Evolutionary conservation across 2,113 vertebrate species (phyloP).

Genomic region (Hemiscyllium ocellatum): DNA sequence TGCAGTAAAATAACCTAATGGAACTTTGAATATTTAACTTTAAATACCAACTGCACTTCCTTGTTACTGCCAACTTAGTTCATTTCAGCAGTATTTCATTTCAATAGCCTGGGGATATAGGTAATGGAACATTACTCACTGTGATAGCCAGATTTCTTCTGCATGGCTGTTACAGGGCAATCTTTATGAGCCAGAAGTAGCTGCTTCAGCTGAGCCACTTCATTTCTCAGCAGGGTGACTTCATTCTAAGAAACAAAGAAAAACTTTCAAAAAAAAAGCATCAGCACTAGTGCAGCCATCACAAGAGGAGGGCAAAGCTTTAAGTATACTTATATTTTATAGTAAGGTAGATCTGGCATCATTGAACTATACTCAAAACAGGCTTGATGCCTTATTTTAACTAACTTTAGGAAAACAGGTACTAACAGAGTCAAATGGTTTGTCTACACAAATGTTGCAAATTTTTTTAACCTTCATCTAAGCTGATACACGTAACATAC

Average conservation of each 20-base stretch:
- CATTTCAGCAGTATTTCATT: constrained; percentile 63
- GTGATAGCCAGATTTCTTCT: constrained; percentile 99
- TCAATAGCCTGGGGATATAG: constrained; percentile 64
- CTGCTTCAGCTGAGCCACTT: constrained; percentile 99
- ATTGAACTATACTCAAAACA: not conserved
- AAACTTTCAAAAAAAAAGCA: constrained; percentile 52
- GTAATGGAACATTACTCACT: constrained; percentile 96
- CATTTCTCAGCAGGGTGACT: constrained; percentile 98
- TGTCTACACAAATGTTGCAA: not conserved
- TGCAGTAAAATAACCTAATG: constrained; percentile 44
- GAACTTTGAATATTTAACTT: constrained; percentile 47
- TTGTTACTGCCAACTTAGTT: constrained; percentile 57
- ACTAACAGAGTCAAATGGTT: not conserved
- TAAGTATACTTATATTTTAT: constrained; percentile 18
- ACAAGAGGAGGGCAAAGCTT: constrained; percentile 18
- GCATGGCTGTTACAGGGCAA: constrained; percentile 98
- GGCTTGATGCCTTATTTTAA: not conserved
- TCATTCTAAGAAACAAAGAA: constrained; percentile 78
- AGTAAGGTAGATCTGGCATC: not conserved
- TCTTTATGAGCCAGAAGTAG: constrained; percentile 99
- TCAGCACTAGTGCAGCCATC: constrained; percentile 42
- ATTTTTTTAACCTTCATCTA: not conserved
- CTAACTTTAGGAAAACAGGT: not conserved
- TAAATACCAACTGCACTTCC: constrained; percentile 48
- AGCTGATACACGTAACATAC: not conserved